phyloP scores from a whole-genome alignment of 2,797 vertebrate species.

The Lagorchestes hirsutus region DNA sequence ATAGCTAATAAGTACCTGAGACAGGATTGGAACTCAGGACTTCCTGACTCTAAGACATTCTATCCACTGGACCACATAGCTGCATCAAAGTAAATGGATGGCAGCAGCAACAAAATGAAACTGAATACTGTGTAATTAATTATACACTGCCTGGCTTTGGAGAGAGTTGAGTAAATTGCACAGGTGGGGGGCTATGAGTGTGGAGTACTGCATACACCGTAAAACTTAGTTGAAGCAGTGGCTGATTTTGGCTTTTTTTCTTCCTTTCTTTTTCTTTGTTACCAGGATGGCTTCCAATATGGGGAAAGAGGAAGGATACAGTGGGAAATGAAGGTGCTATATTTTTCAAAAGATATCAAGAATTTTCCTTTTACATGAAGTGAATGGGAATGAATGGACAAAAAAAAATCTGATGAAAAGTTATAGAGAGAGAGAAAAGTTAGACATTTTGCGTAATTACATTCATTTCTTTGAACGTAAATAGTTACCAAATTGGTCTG shows the following conservation, averaged over 20 bases:
- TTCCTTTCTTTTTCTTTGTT: background rate
- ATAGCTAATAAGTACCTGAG: accelerated
- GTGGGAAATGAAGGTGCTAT: background rate
- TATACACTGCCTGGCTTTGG: background rate
- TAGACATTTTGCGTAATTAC: background rate
- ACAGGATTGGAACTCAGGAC: accelerated
- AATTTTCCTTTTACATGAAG: background rate
- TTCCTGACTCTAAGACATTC: background rate
- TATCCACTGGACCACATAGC: background rate
- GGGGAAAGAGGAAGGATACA: background rate
- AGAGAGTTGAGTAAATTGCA: background rate
- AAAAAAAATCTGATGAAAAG: background rate
- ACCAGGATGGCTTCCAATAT: background rate
- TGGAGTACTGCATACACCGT: background rate
- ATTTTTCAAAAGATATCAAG: background rate
- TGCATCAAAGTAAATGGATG: background rate
- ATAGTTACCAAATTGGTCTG: background rate
- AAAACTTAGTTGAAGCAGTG: background rate
- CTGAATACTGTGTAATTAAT: background rate
- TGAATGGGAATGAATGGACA: background rate
- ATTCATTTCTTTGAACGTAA: background rate
- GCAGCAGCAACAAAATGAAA: background rate
- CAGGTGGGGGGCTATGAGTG: background rate
- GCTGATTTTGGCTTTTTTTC: background rate
- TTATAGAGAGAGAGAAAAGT: background rate